A percentile compares a stretch with the other conserved stretches of the same genome.
phyloP scores from a whole-genome alignment of 2,797 vertebrate species.

The Lindbergichthys nudifrons region DNA sequence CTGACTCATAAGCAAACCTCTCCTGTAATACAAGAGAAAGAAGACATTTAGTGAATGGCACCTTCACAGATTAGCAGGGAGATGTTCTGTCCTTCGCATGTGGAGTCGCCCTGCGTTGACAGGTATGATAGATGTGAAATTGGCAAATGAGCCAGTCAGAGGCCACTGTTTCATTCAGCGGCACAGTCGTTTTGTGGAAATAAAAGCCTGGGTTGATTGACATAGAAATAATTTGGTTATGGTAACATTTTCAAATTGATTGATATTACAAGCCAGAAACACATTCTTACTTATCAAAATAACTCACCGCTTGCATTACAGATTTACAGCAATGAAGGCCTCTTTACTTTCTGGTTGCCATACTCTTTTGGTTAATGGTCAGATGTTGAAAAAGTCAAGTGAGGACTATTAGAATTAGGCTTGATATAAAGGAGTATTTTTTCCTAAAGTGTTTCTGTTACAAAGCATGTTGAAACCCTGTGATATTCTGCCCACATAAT shows the following conservation, averaged over 20 bases:
- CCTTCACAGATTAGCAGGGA: conserved; percentile 51
- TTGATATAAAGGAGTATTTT: conserved; percentile 1
- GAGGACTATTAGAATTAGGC: conserved; percentile 19
- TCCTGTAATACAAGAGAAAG: conserved; percentile 57
- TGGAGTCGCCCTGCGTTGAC: conserved; percentile 46
- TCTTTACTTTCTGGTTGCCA: conserved; percentile 39
- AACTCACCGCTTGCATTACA: conserved; percentile 29
- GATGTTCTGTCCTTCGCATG: conserved; percentile 36
- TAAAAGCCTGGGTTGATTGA: conserved; percentile 40
- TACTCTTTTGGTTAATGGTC: conserved; percentile 39
- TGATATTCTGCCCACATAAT: conserved; percentile 48
- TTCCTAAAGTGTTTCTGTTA: conserved; percentile 9
- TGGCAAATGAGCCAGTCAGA: conserved; percentile 53
- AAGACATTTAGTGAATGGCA: conserved; percentile 36
- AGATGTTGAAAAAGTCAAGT: conserved; percentile 21
- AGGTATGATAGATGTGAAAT: conserved; percentile 55
- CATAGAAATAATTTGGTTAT: conserved; percentile 37
- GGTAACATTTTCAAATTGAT: conserved; percentile 35
- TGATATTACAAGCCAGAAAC: conserved; percentile 32
- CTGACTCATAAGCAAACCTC: conserved; percentile 72
- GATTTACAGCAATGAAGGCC: conserved; percentile 30
- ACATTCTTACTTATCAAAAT: conserved; percentile 44
- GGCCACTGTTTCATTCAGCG: conserved; percentile 35
- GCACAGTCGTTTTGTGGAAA: conserved; percentile 24
- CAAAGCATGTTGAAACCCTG: conserved; percentile 17